Evolutionary conservation across 2,113 vertebrate species (phyloP), one percentile per base, ranked within the genome.

Genomic region (Nanorana parkeri): DNA sequence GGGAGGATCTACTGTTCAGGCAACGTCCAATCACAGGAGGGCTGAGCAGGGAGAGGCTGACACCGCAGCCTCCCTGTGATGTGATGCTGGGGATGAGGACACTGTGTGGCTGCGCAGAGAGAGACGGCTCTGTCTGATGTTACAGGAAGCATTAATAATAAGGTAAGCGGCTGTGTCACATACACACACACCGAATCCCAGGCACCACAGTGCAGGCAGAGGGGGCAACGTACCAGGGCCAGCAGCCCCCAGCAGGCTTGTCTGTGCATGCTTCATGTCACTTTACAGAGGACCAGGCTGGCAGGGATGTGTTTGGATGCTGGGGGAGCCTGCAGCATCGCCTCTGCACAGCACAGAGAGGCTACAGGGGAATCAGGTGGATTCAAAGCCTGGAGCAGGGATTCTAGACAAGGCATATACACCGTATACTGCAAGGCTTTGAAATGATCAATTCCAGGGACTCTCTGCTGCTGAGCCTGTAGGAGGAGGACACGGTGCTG

Each of bases 51-150:
- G 79, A 81, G 79, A 81, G 68, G 67, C 68, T 54, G 79, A 71
- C 16, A 36, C 47, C 36, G 29, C 66, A 47, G 32, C 68, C 36
- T 54, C 63, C 61, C 52, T 68, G 77, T 58, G 58, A 52, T 81
- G 79, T 74, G 79, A 74, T 81, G 79, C 68, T 61, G 78, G 28
- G 67, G 63, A 71, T 61, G 68, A 51, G 69, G 56, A 52, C 68
- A 56, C 68, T 26, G 41, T 32, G 79, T 20, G 68, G 79, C 19
- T 55, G 79, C 79, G 65, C 58, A 60, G 61, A 73, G 41, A 51
- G 56, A 61, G 24, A 19, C 5, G 24, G 19, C 61, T 52, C 47
- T 24, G 68, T 74, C 79, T 81, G 79, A 81, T 72, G 68, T n/a
- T 72, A 19, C 68, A 64, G 68, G 79, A 65, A 72, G 60, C 36